Evolutionary conservation across 1,140 invertebrate genomes (phyloP), one percentile per base, ranked within the genome.

Genomic region (Drosophila subobscura): DNA sequence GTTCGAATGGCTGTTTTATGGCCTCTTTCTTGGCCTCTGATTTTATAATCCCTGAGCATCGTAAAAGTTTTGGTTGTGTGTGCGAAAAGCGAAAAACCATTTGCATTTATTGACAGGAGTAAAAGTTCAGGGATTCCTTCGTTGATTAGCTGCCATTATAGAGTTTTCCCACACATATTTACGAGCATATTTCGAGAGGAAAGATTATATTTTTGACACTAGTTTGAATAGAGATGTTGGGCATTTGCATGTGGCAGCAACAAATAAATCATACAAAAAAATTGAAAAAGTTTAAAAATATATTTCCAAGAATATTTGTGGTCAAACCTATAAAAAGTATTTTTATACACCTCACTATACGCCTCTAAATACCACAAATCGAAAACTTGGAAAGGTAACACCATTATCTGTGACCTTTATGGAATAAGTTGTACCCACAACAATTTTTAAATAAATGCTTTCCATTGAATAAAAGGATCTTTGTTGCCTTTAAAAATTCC

Each of bases 81-180:
- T 33, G 49, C 61, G 16, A 40, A 54, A 46, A 40, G 45, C 64
- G 41, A 51, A 68, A 40, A 71, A 40, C 42, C 45, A 55, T 64
- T 57, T 54, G 44, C 65, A 63, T 77, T 70, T 79, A 73, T 73
- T 58, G 58, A 16, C 37, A 29, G 14, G 50, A 40, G 16, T 54
- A 50, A 64, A 23, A 33, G 14, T 42, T 44, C 27, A 52, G 29
- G 52, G 44, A 51, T 8, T 47, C 33, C 33, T 45, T n/a, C 51
- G 5, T 55, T 85, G 81, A 86, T 86, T 80, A 61, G 63, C 50
- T 59, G 10, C 4, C 63, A 65, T 73, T 85, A 72, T 49, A 61
- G 52, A 67, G 72, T 56, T 49, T 25, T 55, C 72, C 61, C 16
- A 20, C 16, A 1, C 16, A 20, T 20, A 79, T 84, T 84, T 68